Conservation (phyloP, 2,888 invertebrate genomes). For the Augochlorella aurata region DNA sequence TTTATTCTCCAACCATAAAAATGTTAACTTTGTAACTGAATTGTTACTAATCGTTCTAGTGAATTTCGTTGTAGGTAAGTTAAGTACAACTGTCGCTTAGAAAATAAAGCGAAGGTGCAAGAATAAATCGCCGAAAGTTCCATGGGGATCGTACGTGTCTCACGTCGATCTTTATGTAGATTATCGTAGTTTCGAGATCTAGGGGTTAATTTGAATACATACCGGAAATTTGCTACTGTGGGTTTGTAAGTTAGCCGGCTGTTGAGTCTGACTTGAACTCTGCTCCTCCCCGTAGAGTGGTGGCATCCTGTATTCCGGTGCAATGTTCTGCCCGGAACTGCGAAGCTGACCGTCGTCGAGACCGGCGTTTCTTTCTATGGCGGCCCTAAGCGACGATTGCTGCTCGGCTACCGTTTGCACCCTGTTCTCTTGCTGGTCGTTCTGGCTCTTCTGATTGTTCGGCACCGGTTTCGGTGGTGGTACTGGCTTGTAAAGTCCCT, state of each 20-base stretch:
- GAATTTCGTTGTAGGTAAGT: too few relatives aligned
- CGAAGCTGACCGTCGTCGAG: conserved; percentile 79
- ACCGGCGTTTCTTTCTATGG: conserved; percentile 52
- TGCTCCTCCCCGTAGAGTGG: conserved; percentile 80
- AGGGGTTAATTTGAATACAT: conserved; percentile 70
- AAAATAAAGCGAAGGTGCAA: not conserved
- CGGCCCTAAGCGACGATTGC: conserved; percentile 54
- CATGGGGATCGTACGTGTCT: not conserved
- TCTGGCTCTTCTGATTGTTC: conserved; percentile 74
- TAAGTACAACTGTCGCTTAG: too few relatives aligned
- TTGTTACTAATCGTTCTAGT: too few relatives aligned
- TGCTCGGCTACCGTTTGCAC: conserved; percentile 83
- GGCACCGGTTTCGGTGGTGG: conserved; percentile 85
- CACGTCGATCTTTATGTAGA: not conserved
- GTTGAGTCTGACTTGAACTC: conserved; percentile 82
- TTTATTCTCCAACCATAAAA: too few relatives aligned
- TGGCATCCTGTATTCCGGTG: conserved; percentile 79
- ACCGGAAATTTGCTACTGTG: conserved; percentile 92
- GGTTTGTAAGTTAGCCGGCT: conserved; percentile 85
- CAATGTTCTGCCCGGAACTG: conserved; percentile 75
- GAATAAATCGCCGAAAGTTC: not conserved
- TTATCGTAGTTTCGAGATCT: not conserved
- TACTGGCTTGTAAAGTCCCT: conserved; percentile 85
- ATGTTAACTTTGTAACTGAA: too few relatives aligned
- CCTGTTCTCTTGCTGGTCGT: conserved; percentile 84